Percentiles rank a stretch among this genome's conserved stretches.
Conservation (phyloP, 2,888 invertebrate genomes). For the Octodonta nipae region DNA sequence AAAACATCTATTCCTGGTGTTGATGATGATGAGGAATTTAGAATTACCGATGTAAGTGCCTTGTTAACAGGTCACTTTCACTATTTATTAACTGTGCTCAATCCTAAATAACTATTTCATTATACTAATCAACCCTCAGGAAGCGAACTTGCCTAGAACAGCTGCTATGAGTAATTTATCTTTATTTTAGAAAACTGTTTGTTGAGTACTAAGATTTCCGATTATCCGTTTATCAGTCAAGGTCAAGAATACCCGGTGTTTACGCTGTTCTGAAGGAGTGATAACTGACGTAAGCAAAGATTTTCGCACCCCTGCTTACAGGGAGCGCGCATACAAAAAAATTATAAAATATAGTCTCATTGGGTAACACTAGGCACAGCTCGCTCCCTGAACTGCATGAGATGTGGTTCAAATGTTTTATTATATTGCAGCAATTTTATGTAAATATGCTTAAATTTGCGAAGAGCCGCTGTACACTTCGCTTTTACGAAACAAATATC, state of each 20-base stretch:
- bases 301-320: conserved; percentile 4
- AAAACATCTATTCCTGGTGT: conserved; percentile 89
- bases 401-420: background rate
- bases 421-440: too few species aligned
- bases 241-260: too few species aligned
- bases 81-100: too few species aligned
- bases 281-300: conserved; percentile 64
- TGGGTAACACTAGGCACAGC: conserved; percentile 22
- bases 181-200: conserved; percentile 65
- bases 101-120: too few species aligned
- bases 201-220: conserved; percentile 70
- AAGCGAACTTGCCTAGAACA: too few species aligned
- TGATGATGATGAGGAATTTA: conserved; percentile 90
- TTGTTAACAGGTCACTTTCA: conserved; percentile 11
- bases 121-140: too few species aligned
- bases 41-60: conserved; percentile 73
- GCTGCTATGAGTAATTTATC: too few species aligned
- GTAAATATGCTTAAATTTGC: too few species aligned
- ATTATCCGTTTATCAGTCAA: conserved; percentile 85
- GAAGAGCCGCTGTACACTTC: too few species aligned
- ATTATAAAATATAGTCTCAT: conserved; percentile 8
- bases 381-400: conserved; percentile 25
- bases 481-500: too few species aligned
- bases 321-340: conserved; percentile 7
- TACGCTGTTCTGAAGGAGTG: conserved; percentile 78